These are phyloP conservation scores for Agrochola circellaris DNA, from an alignment of 2,888 invertebrate genomes.

Conservation along the genomic window DNA sequence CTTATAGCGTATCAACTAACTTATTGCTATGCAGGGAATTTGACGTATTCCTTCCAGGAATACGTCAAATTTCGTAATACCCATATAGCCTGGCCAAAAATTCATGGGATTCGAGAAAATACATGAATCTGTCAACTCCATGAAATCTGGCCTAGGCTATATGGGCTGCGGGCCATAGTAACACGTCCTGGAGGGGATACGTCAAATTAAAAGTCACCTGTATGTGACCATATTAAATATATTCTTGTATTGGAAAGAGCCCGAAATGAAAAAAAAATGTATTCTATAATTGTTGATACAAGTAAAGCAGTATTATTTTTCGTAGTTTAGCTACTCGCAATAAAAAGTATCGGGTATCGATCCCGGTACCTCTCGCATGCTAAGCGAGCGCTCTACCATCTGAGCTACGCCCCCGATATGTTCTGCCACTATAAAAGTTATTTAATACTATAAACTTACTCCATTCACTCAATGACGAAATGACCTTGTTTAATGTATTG, in stretches of 20 bases:
- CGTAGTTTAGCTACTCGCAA: not conserved
- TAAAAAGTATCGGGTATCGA: constrained; percentile 87
- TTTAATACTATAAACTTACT: not conserved
- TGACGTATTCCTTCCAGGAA: no score
- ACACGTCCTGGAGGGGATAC: no score
- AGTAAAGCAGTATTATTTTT: not conserved
- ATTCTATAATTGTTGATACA: not conserved
- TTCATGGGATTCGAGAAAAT: no score
- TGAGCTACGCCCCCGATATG: constrained; percentile 89
- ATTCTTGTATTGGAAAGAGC: not conserved
- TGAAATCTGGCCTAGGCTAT: no score
- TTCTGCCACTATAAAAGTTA: not conserved
- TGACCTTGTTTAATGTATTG: not conserved
- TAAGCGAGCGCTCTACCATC: constrained; percentile 91
- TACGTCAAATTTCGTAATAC: no score
- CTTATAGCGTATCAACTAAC: not conserved
- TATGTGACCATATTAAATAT: not conserved
- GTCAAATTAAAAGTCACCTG: no score
- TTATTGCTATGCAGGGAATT: no score
- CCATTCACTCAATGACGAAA: not conserved
- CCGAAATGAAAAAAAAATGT: not conserved
- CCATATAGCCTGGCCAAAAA: no score
- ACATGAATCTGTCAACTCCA: no score
- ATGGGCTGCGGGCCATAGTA: no score
- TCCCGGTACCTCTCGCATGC: constrained; percentile 91